phyloP scores from a whole-genome alignment of 2,113 vertebrate genomes.

The Phycodurus eques region DNA sequence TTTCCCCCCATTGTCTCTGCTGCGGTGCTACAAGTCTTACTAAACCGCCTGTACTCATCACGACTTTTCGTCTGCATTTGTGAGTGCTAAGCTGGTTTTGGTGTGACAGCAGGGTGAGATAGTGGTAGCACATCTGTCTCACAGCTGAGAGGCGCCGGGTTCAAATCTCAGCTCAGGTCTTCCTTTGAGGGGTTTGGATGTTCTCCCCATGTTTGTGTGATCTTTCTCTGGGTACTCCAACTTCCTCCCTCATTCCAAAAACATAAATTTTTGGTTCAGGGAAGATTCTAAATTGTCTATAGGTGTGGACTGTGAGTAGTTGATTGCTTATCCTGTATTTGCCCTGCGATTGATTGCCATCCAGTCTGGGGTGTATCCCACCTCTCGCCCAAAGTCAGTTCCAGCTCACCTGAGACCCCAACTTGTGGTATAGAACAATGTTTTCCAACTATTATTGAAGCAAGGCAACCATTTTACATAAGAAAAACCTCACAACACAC shows the following conservation, averaged over 20 bases:
- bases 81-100: not conserved
- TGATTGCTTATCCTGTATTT: not conserved
- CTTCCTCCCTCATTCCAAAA: not conserved
- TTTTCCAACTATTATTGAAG: not conserved
- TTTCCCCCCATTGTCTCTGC: conserved; percentile 41
- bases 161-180: not conserved
- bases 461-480: too few relatives aligned
- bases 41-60: conserved; percentile 21
- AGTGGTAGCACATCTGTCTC: not conserved
- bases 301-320: not conserved
- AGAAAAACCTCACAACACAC: not conserved
- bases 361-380: too few relatives aligned
- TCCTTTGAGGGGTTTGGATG: not conserved
- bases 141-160: not conserved
- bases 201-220: not conserved
- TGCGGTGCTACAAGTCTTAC: conserved; percentile 35
- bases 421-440: not conserved
- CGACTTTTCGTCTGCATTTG: not conserved
- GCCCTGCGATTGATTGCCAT: too few relatives aligned
- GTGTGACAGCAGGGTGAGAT: not conserved
- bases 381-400: not conserved
- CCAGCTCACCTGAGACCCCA: not conserved
- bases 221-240: not conserved
- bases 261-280: not conserved
- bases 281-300: not conserved